A percentile compares a stretch with the other conserved stretches of the same genome.
These are phyloP conservation scores for Scomber japonicus DNA, from an alignment of 2,113 vertebrate species.

Conservation along the genomic window DNA sequence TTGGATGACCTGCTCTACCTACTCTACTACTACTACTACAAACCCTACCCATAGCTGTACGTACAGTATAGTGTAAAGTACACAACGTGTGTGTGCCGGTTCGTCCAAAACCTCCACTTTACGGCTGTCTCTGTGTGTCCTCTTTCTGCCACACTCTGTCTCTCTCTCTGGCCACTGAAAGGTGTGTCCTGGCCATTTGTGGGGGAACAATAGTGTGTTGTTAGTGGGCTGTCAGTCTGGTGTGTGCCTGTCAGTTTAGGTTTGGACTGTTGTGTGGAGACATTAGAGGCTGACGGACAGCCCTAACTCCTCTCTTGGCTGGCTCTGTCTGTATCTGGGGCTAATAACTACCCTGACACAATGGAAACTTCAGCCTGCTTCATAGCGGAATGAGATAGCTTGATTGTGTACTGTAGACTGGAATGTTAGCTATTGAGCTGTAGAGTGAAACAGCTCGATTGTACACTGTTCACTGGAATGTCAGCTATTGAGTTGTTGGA, in stretches of 20 bases:
- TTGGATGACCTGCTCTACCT: no score
- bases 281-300: conserved; percentile 74
- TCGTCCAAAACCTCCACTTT: neutral
- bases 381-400: conserved; percentile 57
- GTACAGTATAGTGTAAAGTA: no score
- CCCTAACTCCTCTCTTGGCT: conserved; percentile 77
- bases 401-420: conserved; percentile 57
- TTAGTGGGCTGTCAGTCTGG: conserved; percentile 71
- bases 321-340: conserved; percentile 54
- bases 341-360: conserved; percentile 60
- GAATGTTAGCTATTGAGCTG: conserved; percentile 58
- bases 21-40: no score
- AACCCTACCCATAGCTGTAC: no score
- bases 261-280: conserved; percentile 76
- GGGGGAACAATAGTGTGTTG: conserved; percentile 76
- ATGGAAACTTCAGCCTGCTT: conserved; percentile 62
- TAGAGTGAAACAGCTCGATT: conserved; percentile 39
- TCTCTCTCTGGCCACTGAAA: conserved; percentile 44
- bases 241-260: conserved; percentile 82
- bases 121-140: neutral
- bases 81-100: neutral
- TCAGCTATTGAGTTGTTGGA: conserved; percentile 40
- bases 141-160: neutral
- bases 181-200: conserved; percentile 70
- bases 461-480: conserved; percentile 45